Evolutionary conservation across 2,113 vertebrate genomes (phyloP).

Genomic region (Psophia crepitans): DNA sequence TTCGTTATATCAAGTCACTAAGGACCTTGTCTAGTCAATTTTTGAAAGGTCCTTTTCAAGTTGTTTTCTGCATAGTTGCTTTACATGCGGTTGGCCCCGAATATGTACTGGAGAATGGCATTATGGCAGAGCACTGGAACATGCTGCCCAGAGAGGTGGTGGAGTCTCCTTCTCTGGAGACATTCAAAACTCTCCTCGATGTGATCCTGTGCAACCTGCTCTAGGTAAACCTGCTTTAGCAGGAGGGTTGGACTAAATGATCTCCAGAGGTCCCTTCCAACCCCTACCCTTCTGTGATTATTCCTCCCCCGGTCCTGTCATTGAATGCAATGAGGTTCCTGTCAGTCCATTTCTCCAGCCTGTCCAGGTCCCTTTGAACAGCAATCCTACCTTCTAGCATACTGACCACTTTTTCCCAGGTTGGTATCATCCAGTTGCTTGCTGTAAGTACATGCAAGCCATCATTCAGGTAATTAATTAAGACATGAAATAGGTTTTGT

Average conservation of each 20-base stretch:
- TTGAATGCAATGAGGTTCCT: accelerated
- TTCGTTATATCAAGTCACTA: neutral
- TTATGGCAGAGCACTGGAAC: too few species aligned
- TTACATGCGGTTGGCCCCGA: neutral
- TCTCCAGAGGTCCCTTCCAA: too few species aligned
- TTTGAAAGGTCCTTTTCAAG: neutral
- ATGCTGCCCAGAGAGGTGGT: too few species aligned
- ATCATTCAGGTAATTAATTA: neutral
- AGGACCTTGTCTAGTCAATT: neutral
- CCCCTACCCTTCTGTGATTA: too few species aligned
- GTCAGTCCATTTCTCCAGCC: neutral
- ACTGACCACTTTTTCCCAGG: neutral
- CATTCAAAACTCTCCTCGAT: too few species aligned
- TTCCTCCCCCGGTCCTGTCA: accelerated
- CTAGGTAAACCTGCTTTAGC: too few species aligned
- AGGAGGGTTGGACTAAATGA: too few species aligned
- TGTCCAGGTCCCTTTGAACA: neutral
- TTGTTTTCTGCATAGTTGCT: neutral
- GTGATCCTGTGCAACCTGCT: too few species aligned
- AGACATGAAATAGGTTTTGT: neutral
- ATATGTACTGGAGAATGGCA: neutral
- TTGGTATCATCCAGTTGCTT: neutral
- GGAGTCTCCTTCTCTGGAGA: too few species aligned
- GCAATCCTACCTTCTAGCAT: neutral
- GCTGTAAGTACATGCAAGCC: neutral